Conservation (phyloP, 2,888 invertebrate genomes). For the Tethea ocularis region DNA sequence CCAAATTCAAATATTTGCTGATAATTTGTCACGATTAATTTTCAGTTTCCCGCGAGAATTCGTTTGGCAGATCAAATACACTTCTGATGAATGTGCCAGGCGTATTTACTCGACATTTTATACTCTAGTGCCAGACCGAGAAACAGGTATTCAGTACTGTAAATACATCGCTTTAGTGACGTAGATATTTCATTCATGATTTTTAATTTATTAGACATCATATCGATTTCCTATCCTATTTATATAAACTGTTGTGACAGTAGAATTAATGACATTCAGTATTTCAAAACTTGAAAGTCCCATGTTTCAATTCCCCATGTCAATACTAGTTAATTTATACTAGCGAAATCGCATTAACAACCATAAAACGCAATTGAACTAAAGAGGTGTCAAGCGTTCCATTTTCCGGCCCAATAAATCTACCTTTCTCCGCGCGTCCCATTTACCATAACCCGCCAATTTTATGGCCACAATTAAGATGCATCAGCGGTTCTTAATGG, state of each 20-base stretch:
- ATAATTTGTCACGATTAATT: not conserved
- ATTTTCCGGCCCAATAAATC: constrained; percentile 8
- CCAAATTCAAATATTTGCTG: constrained; percentile 21
- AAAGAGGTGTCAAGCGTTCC: constrained; percentile 1
- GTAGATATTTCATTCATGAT: not conserved
- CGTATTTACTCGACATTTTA: not conserved
- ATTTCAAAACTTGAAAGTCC: not conserved
- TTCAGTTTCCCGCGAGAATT: constrained; percentile 3
- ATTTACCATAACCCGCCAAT: constrained; percentile 10
- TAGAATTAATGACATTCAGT: not conserved
- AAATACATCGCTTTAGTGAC: not conserved
- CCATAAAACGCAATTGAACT: not conserved
- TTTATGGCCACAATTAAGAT: constrained; percentile 12
- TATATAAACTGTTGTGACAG: not conserved
- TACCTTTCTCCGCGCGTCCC: constrained; percentile 2
- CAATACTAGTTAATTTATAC: not conserved
- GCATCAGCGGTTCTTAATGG: constrained; percentile 6
- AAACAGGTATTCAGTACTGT: not conserved
- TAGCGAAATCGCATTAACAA: not conserved
- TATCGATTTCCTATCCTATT: not conserved
- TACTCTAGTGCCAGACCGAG: not conserved
- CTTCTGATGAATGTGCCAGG: constrained; percentile 3
- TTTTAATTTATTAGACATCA: not conserved
- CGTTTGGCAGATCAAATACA: constrained; percentile 4
- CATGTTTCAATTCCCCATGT: not conserved